Conservation (phyloP, 1,140 invertebrate genomes). For the Cryptotermes secundus region DNA sequence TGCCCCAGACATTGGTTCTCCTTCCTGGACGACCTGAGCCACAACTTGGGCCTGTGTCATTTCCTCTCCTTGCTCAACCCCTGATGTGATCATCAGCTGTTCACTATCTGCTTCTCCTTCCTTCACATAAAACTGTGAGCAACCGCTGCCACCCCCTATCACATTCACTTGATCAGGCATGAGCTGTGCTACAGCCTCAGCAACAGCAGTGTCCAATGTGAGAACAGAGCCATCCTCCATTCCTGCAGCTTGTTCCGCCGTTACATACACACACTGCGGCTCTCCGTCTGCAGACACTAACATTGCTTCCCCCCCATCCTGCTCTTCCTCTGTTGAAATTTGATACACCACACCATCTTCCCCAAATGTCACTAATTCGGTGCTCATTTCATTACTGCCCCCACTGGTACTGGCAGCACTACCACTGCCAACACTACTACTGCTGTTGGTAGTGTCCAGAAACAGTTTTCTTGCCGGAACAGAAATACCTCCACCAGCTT, state of each 20-base stretch:
- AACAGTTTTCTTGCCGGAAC: constrained; percentile 32
- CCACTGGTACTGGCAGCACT: constrained; percentile 37
- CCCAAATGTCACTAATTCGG: constrained; percentile 53
- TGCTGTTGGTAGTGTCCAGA: constrained; percentile 28
- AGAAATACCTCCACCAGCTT: constrained; percentile 25
- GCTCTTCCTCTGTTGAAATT: constrained; percentile 47
- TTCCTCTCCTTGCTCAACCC: constrained; percentile 34
- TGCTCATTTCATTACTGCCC: constrained; percentile 42
- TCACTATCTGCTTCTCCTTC: constrained; percentile 53
- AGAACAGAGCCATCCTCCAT: constrained; percentile 61
- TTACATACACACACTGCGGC: constrained; percentile 62
- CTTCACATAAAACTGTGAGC: constrained; percentile 56
- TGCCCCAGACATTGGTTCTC: constrained; percentile 69
- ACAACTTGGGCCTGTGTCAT: constrained; percentile 64
- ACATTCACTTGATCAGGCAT: constrained; percentile 50
- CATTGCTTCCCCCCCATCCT: constrained; percentile 29
- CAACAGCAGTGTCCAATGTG: constrained; percentile 61
- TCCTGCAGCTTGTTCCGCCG: constrained; percentile 58
- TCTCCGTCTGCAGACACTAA: constrained; percentile 19
- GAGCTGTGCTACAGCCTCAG: constrained; percentile 54
- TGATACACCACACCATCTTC: constrained; percentile 57
- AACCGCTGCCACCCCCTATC: constrained; percentile 38
- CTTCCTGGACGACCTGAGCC: constrained; percentile 77
- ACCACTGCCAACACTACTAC: constrained; percentile 38
- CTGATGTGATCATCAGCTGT: constrained; percentile 38